Evolutionary conservation across 2,888 invertebrate species (phyloP), one percentile per base, ranked within the genome.

Genomic region (Polyploca ridens): DNA sequence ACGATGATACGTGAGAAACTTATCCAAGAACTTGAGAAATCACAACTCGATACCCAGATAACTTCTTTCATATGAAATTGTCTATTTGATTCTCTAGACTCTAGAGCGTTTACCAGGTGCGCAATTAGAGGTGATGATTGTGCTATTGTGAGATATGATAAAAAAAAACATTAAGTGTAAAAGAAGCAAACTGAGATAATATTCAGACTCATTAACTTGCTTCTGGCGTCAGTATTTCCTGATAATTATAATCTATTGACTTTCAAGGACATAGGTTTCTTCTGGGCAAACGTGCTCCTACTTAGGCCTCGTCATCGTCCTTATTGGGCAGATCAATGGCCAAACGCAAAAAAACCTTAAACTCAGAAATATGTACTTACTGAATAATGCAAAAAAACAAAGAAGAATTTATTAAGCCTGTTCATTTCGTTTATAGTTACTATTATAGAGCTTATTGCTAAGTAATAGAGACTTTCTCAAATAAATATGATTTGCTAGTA

Each of bases 21-120:
- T 81, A 87, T 89, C 87, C 87, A 89, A 86, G 87, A 90, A 90
- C 85, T 85, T 81, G 77, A 86, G 88, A 90, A 89, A 90, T 84
- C 86, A 78, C 72, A 64, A 74, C 69, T 66, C 72, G 62, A 73
- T 71, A 73, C 73, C 73, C 78, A 72, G 73, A 72, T 79, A 75
- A 75, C 67, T 72, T 70, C 71, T 70, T 67, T 68, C 19, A 59
- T 44, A 62, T 61, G 13, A 46, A 54, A 58, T 58, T 44, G 63
- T 38, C 41, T 38, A 41, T 44, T 58, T 38, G 16, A 62, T 49
- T 54, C 6, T 62, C n/a, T 33, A 44, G 7, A 41, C 35, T 35
- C 35, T 35, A 35, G 5, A 35, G 7, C 7, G 16, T 13, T 35
- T 16, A 49, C 33, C n/a, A 16, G 19, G 19, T 11, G 19, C 19